phyloP scores from a whole-genome alignment of 2,888 invertebrate species.

The Toxonevra muliebris region DNA sequence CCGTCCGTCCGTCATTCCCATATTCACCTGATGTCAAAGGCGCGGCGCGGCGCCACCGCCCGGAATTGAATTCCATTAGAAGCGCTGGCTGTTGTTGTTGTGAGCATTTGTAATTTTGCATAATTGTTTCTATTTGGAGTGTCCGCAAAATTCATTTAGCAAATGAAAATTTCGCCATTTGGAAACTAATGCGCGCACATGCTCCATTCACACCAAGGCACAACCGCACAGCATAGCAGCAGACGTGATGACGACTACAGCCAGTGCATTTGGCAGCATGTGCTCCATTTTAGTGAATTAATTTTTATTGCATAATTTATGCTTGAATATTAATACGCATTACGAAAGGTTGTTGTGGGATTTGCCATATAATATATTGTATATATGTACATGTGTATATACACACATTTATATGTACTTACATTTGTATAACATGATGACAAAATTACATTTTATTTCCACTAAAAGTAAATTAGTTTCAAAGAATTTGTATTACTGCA shows the following conservation, averaged over 20 bases:
- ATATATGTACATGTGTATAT: no score
- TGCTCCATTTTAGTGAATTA: slow-evolving; percentile 52
- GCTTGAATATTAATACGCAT: slow-evolving; percentile 20
- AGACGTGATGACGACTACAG: slow-evolving; percentile 13
- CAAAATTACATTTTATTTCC: no score
- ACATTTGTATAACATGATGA: no score
- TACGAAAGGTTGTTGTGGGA: no score
- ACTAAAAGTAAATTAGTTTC: no score
- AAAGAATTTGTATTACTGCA: no score
- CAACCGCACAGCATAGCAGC: not conserved
- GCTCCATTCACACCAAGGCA: not conserved
- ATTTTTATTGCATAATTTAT: slow-evolving; percentile 58
- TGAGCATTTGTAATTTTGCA: slow-evolving; percentile 61
- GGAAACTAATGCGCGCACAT: not conserved
- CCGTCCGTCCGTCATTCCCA: slow-evolving; percentile 8
- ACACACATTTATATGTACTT: no score
- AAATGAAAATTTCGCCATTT: slow-evolving; percentile 50
- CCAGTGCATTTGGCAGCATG: not conserved
- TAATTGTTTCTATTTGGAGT: slow-evolving; percentile 56
- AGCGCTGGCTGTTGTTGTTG: slow-evolving; percentile 41
- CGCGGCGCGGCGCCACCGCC: not conserved
- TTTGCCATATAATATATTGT: no score
- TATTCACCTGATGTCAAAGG: not conserved
- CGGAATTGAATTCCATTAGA: slow-evolving; percentile 53
- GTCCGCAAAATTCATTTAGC: slow-evolving; percentile 60